Conservation (phyloP, 2,888 invertebrate genomes). For the Apoda limacodes region DNA sequence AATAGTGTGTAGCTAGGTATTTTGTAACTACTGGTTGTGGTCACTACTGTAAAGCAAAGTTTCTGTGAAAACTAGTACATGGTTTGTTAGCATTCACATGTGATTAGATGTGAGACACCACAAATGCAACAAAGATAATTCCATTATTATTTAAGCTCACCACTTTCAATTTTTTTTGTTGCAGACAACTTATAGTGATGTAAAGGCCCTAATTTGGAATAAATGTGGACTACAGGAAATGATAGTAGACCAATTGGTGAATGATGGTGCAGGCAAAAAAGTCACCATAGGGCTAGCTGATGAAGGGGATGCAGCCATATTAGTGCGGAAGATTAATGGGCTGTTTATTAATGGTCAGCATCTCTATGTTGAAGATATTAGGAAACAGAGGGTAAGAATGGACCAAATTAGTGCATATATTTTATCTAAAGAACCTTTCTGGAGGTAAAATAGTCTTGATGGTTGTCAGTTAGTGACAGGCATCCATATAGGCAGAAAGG, state of each 20-base stretch:
- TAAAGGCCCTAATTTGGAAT: conserved; percentile 24
- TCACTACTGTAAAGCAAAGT: no score
- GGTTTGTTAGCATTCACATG: no score
- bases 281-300: conserved; percentile 30
- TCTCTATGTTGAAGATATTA: conserved; percentile 25
- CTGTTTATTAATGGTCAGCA: conserved; percentile 20
- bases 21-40: no score
- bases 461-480: no score
- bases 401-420: background rate
- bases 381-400: conserved; percentile 24
- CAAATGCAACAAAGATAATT: no score
- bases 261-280: conserved; percentile 20
- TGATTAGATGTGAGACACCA: no score
- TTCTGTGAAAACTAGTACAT: no score
- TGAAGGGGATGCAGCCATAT: conserved; percentile 25
- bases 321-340: conserved; percentile 26
- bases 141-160: no score
- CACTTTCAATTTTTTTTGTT: no score
- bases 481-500: no score
- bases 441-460: no score
- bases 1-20: no score
- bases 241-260: conserved; percentile 27
- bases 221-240: conserved; percentile 25
- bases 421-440: background rate
- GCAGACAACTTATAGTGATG: conserved; percentile 20